These are phyloP conservation scores for Drosophila biarmipes DNA, from an alignment of 1,140 invertebrate genomes.

Conservation along the genomic window DNA sequence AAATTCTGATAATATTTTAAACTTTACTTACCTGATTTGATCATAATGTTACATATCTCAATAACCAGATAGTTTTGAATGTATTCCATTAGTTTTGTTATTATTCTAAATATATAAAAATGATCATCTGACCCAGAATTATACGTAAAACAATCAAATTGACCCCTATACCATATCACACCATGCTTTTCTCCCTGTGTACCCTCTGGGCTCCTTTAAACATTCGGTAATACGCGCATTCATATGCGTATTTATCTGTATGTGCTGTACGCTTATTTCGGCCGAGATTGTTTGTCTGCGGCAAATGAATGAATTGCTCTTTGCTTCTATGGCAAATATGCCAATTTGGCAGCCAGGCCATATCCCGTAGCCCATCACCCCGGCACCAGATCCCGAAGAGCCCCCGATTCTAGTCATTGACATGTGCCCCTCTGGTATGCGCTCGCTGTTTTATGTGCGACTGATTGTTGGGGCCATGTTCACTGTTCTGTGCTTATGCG, in stretches of 20 bases:
- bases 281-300: conserved; percentile 76
- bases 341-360: conserved; percentile 63
- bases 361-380: conserved; percentile 8
- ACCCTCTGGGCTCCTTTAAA: conserved; percentile 47
- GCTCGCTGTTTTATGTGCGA: conserved; percentile 16
- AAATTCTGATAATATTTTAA: too few relatives aligned
- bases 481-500: conserved; percentile 66
- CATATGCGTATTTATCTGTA: conserved; percentile 73
- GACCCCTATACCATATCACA: neutral
- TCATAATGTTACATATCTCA: too few relatives aligned
- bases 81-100: too few relatives aligned
- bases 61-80: too few relatives aligned
- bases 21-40: too few relatives aligned
- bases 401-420: conserved; percentile 63
- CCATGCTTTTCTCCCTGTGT: neutral
- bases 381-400: conserved; percentile 21
- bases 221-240: conserved; percentile 78
- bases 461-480: conserved; percentile 39
- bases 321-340: conserved; percentile 75
- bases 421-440: conserved; percentile 54
- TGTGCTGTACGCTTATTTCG: conserved; percentile 56
- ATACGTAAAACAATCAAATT: neutral
- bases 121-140: too few relatives aligned
- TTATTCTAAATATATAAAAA: too few relatives aligned
- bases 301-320: conserved; percentile 81